Evolutionary conservation across 2,113 vertebrate species (phyloP).

Genomic region (Prinia subflava): DNA sequence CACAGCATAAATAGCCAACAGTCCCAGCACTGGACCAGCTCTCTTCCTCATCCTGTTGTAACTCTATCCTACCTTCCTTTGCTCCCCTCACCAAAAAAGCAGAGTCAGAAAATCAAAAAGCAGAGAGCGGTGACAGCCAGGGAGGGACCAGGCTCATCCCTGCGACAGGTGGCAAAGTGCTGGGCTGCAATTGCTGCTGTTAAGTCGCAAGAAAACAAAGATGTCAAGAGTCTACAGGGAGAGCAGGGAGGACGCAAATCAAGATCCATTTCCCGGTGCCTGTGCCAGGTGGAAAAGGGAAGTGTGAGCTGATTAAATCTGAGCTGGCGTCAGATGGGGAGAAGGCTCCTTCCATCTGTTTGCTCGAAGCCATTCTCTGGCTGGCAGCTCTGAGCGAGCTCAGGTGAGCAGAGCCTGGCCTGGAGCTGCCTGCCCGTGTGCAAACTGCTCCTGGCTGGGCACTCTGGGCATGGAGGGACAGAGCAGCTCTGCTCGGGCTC

Average conservation of each 20-base stretch:
- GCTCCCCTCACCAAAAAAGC: not conserved
- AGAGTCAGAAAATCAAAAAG: accelerated
- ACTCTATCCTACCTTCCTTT: too few relatives aligned
- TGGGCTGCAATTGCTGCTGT: not conserved
- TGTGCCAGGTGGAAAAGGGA: slow-evolving; percentile 38
- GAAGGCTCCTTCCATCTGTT: slow-evolving; percentile 52
- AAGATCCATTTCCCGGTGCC: slow-evolving; percentile 13
- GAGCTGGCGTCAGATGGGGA: slow-evolving; percentile 22
- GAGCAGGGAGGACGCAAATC: slow-evolving; percentile 21
- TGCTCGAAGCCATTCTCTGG: not conserved
- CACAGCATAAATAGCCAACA: not conserved
- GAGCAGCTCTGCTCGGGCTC: not conserved
- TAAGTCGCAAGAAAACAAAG: slow-evolving; percentile 38
- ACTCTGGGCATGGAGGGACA: accelerated
- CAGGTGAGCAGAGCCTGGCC: not conserved
- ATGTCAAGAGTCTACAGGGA: slow-evolving; percentile 16
- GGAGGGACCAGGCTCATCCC: not conserved
- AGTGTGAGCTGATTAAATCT: slow-evolving; percentile 44
- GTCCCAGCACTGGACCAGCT: accelerated
- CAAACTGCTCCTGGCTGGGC: not conserved
- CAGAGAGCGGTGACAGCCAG: not conserved
- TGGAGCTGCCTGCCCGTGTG: not conserved
- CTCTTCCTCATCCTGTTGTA: not conserved
- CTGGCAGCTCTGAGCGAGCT: not conserved
- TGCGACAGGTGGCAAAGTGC: slow-evolving; percentile 10